Conservation (phyloP, 2,113 vertebrate genomes). For the Forbesichthys agassizii region DNA sequence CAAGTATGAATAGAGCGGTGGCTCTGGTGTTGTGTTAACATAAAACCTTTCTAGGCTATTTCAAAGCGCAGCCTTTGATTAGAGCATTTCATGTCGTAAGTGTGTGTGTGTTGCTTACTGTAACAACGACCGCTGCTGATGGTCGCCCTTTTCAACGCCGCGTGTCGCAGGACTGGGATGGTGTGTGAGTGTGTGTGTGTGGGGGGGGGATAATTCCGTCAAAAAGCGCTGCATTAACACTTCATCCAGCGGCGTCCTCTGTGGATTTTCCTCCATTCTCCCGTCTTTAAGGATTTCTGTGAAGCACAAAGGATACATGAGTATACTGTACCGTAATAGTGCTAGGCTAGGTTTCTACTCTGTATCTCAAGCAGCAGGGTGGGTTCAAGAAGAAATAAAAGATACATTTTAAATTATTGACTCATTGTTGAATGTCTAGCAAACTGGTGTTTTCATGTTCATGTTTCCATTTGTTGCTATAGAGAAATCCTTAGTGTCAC, state of each 20-base stretch:
- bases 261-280: background rate
- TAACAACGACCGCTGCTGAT: slow-evolving; percentile 66
- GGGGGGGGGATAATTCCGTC: slow-evolving; percentile 58
- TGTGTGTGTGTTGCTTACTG: slow-evolving; percentile 62
- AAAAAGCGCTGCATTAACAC: slow-evolving; percentile 51
- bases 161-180: background rate
- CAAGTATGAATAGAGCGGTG: slow-evolving; percentile 65
- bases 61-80: slow-evolving; percentile 71
- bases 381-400: slow-evolving; percentile 40
- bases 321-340: background rate
- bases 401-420: slow-evolving; percentile 45
- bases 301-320: slow-evolving; percentile 30
- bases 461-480: background rate
- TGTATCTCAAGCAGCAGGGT: background rate
- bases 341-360: slow-evolving; percentile 20
- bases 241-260: slow-evolving; percentile 47
- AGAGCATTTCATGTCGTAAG: slow-evolving; percentile 49
- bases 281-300: background rate
- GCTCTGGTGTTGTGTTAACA: slow-evolving; percentile 71
- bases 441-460: slow-evolving; percentile 12
- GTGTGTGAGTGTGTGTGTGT: too few species aligned
- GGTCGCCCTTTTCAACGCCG: slow-evolving; percentile 53
- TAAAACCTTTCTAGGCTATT: slow-evolving; percentile 70
- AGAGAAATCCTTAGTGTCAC: slow-evolving; percentile 28
- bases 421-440: slow-evolving; percentile 48